These are phyloP conservation scores for Chrysina gloriosa DNA, from an alignment of 2,888 invertebrate species.

Conservation along the genomic window DNA sequence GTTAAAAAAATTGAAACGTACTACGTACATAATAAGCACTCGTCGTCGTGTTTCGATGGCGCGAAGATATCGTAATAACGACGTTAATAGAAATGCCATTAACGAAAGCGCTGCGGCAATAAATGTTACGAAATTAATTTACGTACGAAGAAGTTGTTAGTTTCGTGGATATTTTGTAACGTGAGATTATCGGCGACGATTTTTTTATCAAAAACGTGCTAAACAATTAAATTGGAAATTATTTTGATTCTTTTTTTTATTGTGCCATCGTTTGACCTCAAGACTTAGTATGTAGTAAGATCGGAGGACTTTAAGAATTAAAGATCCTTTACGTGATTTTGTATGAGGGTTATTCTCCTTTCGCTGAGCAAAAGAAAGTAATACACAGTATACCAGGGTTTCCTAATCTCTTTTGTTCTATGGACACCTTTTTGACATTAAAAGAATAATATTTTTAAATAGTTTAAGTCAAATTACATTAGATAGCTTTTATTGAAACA, in stretches of 20 bases:
- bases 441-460: too few relatives aligned
- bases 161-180: constrained; percentile 22
- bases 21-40: neutral
- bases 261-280: neutral
- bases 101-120: constrained; percentile 27
- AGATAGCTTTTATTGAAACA: too few relatives aligned
- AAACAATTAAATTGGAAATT: neutral
- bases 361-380: too few relatives aligned
- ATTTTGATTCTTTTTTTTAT: constrained; percentile 4
- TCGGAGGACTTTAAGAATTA: too few relatives aligned
- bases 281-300: neutral
- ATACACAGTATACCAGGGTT: too few relatives aligned
- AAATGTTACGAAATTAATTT: constrained; percentile 29
- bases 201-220: neutral
- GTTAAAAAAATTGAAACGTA: constrained; percentile 1
- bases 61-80: neutral
- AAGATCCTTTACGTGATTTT: too few relatives aligned
- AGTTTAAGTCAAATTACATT: too few relatives aligned
- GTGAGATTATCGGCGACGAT: constrained; percentile 4
- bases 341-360: too few relatives aligned
- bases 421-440: too few relatives aligned
- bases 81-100: constrained; percentile 30
- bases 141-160: constrained; percentile 27
- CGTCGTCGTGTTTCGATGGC: too few relatives aligned
- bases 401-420: too few relatives aligned